Evolutionary conservation across 2,113 vertebrate species (phyloP), one percentile per base, ranked within the genome.

Genomic region (Rhineura floridana): DNA sequence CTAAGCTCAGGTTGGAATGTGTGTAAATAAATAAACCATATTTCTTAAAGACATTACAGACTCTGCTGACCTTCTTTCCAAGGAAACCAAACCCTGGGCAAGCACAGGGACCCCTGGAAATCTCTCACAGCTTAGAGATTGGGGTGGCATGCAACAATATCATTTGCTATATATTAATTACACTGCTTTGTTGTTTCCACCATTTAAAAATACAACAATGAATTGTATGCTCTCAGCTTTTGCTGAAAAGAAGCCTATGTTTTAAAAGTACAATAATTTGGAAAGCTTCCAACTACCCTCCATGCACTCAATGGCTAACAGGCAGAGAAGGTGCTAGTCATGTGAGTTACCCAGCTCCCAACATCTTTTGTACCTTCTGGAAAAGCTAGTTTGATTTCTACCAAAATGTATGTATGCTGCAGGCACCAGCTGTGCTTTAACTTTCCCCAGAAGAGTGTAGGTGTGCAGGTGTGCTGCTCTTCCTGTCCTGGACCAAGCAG

Each of bases 381-480:
- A 44, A 17, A 33, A 28, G 6, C 42, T 2, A 7, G 13, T 46
- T 3, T 9, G 17, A 5, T 36, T 69, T 5, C 15, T 52, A 3
- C 25, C 30, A 30, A 5, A 48, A 73, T 52, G n/a, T 7, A 6
- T n/a, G 7, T 48, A 21, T 3, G 9, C 69, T 62, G 69, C 42
- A 76, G 46, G 69, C 15, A 10, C 19, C 42, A 2, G 42, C 28
- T 48, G 67, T 36, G 4, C 30, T 39, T 48, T 63, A 50, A 4
- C n/a, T 73, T 87, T 36, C 59, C 7, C n/a, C 39, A 63, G n/a
- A 42, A 46, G 36, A 25, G 44, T 36, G 52, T 36, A 6, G 9
- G 9, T 10, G 70, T 25, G 48, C 81, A 88, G 87, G 72, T 88
- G 81, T n/a, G 30, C 5, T 59, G n/a, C 7, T 81, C 84, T 90